Percentiles rank a stretch among this genome's conserved stretches.
phyloP scores from a whole-genome alignment of 1,140 invertebrate genomes.

The Listronotus bonariensis region DNA sequence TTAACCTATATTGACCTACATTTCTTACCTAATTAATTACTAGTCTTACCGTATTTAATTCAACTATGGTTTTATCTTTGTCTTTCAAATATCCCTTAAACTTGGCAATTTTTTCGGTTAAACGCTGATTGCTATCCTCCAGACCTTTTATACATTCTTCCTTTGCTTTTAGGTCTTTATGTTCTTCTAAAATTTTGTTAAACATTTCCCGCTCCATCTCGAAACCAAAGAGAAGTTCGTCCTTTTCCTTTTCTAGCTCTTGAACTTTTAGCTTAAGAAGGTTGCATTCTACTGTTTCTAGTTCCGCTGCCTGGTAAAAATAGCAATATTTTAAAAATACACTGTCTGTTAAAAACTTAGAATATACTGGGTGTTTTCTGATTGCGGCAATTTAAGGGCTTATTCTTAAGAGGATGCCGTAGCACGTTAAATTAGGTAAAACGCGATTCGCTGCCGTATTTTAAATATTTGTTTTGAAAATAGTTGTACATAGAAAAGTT shows the following conservation, averaged over 20 bases:
- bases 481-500: no score
- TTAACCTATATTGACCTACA: no score
- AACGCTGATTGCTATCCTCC: slow-evolving; percentile 51
- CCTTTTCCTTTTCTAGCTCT: slow-evolving; percentile 36
- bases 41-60: slow-evolving; percentile 47
- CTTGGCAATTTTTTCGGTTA: slow-evolving; percentile 51
- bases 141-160: slow-evolving; percentile 57
- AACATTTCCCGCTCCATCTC: slow-evolving; percentile 37
- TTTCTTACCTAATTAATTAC: no score
- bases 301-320: slow-evolving; percentile 21
- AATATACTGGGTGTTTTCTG: no score
- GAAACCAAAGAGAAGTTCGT: slow-evolving; percentile 24
- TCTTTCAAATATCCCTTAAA: slow-evolving; percentile 46
- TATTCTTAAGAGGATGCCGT: no score
- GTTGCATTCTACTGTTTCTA: slow-evolving; percentile 50
- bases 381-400: no score
- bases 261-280: slow-evolving; percentile 46
- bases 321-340: no score
- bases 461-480: no score
- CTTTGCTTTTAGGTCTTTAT: slow-evolving; percentile 31
- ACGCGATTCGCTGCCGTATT: no score
- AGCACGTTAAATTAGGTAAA: no score
- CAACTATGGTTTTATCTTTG: slow-evolving; percentile 32
- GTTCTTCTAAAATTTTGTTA: slow-evolving; percentile 35
- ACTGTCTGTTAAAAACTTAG: no score